Conservation (phyloP, 2,797 vertebrate species). For the Parauchenoglanis ngamensis region DNA sequence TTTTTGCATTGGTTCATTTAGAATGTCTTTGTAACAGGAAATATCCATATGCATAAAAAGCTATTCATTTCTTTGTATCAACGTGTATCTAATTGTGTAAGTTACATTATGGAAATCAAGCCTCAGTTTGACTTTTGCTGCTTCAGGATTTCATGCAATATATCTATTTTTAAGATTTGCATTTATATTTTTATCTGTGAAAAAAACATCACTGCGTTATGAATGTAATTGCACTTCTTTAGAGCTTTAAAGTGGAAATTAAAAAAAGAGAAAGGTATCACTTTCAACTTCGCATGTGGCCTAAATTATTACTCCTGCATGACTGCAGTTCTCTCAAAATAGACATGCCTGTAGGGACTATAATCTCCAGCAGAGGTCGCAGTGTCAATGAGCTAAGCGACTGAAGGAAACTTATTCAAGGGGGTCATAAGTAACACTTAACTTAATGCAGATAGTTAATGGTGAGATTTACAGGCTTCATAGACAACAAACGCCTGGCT, state of each 20-base stretch:
- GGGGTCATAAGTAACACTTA: background rate
- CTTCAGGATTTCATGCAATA: constrained; percentile 57
- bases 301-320: constrained; percentile 34
- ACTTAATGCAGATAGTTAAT: background rate
- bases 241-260: constrained; percentile 53
- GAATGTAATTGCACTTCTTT: constrained; percentile 60
- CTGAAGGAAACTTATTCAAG: background rate
- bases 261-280: constrained; percentile 52
- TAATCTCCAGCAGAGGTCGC: constrained; percentile 41
- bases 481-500: background rate
- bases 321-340: constrained; percentile 26
- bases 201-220: constrained; percentile 45
- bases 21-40: constrained; percentile 68
- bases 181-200: constrained; percentile 59
- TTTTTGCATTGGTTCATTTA: constrained; percentile 60
- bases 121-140: constrained; percentile 51
- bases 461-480: background rate
- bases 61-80: constrained; percentile 53
- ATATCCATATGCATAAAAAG: constrained; percentile 72
- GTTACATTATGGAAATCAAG: constrained; percentile 41
- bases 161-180: constrained; percentile 54
- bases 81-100: constrained; percentile 39
- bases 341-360: background rate
- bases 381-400: background rate
- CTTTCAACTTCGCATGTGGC: constrained; percentile 42